Percentiles rank a stretch among this genome's conserved stretches.
phyloP scores from a whole-genome alignment of 2,888 invertebrate genomes.

The Megamerina dolium region DNA sequence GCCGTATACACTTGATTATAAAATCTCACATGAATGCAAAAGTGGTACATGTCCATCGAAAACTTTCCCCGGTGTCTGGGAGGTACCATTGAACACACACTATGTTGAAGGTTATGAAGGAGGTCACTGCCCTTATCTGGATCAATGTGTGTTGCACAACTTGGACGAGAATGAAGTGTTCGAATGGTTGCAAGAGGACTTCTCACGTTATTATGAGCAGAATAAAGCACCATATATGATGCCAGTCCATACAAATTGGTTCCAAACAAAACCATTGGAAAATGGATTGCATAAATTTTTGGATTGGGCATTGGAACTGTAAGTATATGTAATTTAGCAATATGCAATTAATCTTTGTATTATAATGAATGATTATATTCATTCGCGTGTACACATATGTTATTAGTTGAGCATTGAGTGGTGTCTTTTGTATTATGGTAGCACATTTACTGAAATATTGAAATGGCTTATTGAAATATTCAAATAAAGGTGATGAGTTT shows the following conservation, averaged over 20 bases:
- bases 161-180: conserved; percentile 72
- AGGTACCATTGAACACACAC: conserved; percentile 84
- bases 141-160: conserved; percentile 86
- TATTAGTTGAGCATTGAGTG: not conserved
- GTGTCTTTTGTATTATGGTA: too few relatives aligned
- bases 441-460: too few relatives aligned
- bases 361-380: not conserved
- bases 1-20: conserved; percentile 92
- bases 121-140: conserved; percentile 86
- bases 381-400: not conserved
- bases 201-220: conserved; percentile 75
- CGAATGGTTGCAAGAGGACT: conserved; percentile 87
- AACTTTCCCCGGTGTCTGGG: conserved; percentile 91
- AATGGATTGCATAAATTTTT: conserved; percentile 79
- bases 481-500: too few relatives aligned
- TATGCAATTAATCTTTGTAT: not conserved
- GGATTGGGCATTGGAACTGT: conserved; percentile 70
- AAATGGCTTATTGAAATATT: too few relatives aligned
- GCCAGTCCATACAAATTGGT: conserved; percentile 96
- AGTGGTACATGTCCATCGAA: conserved; percentile 86
- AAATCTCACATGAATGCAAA: conserved; percentile 89
- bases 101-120: conserved; percentile 84
- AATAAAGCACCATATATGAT: conserved; percentile 90
- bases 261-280: conserved; percentile 79
- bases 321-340: conserved; percentile 47